Percentiles rank a stretch among this genome's conserved stretches.
These are phyloP conservation scores for Meteorus cinctellus DNA, from an alignment of 2,888 invertebrate species.

Conservation along the genomic window DNA sequence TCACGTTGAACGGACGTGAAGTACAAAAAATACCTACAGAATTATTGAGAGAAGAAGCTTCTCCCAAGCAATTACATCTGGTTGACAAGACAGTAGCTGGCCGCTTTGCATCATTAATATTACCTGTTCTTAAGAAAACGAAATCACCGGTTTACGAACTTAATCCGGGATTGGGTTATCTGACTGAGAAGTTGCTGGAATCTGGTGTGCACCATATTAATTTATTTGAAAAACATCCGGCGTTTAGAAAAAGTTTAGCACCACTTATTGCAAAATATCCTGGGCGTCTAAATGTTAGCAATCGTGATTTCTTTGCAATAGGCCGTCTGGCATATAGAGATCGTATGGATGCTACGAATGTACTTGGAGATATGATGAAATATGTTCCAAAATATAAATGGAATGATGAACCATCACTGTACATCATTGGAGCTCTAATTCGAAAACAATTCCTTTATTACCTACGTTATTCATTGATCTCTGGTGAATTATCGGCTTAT, in stretches of 20 bases:
- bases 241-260: conserved; percentile 74
- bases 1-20: too few species aligned
- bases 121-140: conserved; percentile 65
- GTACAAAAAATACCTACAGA: too few species aligned
- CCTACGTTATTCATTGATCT: conserved; percentile 77
- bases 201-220: conserved; percentile 75
- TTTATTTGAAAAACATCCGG: conserved; percentile 77
- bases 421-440: conserved; percentile 78
- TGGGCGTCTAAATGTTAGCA: conserved; percentile 72
- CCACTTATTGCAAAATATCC: conserved; percentile 73
- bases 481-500: conserved; percentile 76
- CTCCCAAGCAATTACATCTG: conserved; percentile 60
- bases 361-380: conserved; percentile 75
- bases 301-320: conserved; percentile 77
- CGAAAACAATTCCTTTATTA: conserved; percentile 78
- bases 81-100: conserved; percentile 73
- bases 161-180: conserved; percentile 81
- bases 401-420: conserved; percentile 75
- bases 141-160: conserved; percentile 77
- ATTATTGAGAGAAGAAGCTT: not conserved
- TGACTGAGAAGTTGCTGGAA: conserved; percentile 78
- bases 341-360: conserved; percentile 76
- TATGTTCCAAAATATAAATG: conserved; percentile 74
- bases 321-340: conserved; percentile 77
- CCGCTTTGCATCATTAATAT: conserved; percentile 70